These are phyloP conservation scores for Conus ventricosus DNA, from an alignment of 1,140 invertebrate species.

Conservation along the genomic window DNA sequence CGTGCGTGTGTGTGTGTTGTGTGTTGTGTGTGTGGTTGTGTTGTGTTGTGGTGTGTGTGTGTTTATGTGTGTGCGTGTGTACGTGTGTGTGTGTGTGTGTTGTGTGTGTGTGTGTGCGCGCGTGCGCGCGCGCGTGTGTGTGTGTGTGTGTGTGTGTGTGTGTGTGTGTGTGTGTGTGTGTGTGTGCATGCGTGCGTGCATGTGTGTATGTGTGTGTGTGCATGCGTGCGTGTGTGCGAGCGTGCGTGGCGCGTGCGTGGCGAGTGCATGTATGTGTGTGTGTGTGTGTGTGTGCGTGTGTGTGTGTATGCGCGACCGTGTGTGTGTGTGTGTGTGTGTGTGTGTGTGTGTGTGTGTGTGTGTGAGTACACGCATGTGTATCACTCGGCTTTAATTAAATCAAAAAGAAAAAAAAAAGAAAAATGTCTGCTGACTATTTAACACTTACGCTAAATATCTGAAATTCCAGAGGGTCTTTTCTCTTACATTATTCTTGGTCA, in stretches of 20 bases:
- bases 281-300: constrained; percentile 18
- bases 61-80: neutral
- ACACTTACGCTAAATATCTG: no score
- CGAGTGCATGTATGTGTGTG: neutral
- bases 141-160: constrained; percentile 22
- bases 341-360: neutral
- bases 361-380: no score
- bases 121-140: neutral
- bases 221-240: neutral
- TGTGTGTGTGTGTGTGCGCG: neutral
- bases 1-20: neutral
- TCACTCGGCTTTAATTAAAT: no score
- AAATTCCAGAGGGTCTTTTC: no score
- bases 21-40: no score
- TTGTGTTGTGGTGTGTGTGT: constrained; percentile 11
- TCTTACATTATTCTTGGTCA: no score
- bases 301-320: neutral
- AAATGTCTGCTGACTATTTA: no score
- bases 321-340: constrained; percentile 22
- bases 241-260: neutral
- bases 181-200: neutral
- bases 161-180: constrained; percentile 17
- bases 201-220: constrained; percentile 13
- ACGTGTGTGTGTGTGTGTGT: constrained; percentile 10
- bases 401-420: no score